Evolutionary conservation across 2,797 vertebrate genomes (phyloP).

Genomic region (Triplophysa bombifrons): DNA sequence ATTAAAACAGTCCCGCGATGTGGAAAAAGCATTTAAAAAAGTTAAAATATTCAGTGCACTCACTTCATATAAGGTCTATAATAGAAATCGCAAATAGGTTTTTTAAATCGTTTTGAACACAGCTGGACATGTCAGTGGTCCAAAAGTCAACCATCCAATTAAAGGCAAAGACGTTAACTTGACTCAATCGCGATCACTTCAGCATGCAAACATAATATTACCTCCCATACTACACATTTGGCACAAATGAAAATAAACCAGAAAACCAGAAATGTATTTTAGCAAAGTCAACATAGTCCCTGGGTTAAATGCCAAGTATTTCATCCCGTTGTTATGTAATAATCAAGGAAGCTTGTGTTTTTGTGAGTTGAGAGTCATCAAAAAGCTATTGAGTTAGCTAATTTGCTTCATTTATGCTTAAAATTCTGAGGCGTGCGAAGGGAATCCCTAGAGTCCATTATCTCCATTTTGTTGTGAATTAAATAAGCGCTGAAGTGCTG

Average conservation of each 20-base stretch:
- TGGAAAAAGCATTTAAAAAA: too few species aligned
- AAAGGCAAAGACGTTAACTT: neutral
- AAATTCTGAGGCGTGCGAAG: slow-evolving; percentile 74
- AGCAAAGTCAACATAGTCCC: neutral
- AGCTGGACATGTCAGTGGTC: neutral
- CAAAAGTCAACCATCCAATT: neutral
- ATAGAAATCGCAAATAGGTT: too few species aligned
- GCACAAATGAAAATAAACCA: neutral
- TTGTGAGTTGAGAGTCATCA: slow-evolving; percentile 56
- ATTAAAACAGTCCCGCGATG: too few species aligned
- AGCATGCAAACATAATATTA: neutral
- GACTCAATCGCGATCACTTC: neutral
- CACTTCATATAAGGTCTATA: too few species aligned
- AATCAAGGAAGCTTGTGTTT: slow-evolving; percentile 33
- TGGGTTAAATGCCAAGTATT: neutral
- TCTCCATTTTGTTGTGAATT: slow-evolving; percentile 85
- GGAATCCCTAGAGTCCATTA: slow-evolving; percentile 82
- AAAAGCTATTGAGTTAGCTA: slow-evolving; percentile 77
- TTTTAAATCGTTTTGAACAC: neutral
- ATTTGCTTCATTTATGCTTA: slow-evolving; percentile 80
- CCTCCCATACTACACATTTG: neutral
- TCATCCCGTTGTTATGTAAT: slow-evolving; percentile 17
- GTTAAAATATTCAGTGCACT: too few species aligned
- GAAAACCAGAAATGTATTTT: neutral
- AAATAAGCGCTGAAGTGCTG: slow-evolving; percentile 83